A percentile compares a stretch with the other conserved stretches of the same genome.
These are phyloP conservation scores for Centropus bengalensis DNA, from an alignment of 2,113 vertebrate genomes.

Conservation along the genomic window DNA sequence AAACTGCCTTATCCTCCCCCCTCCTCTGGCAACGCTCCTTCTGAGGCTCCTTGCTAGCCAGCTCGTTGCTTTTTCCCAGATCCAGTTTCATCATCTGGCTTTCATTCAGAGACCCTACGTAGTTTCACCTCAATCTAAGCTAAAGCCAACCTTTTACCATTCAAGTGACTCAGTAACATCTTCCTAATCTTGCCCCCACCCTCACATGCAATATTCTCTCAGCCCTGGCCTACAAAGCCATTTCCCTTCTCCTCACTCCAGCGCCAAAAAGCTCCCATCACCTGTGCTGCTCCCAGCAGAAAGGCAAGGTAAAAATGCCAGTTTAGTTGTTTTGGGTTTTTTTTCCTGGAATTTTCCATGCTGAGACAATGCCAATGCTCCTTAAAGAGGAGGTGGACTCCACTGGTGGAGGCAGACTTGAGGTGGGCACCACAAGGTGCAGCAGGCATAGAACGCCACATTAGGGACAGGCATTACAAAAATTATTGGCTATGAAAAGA, in stretches of 20 bases:
- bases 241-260: background rate
- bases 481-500: background rate
- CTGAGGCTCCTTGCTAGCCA: background rate
- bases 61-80: background rate
- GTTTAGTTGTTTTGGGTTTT: background rate
- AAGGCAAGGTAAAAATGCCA: background rate
- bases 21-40: background rate
- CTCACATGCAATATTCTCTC: background rate
- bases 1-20: background rate
- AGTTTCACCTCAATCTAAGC: background rate
- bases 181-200: background rate
- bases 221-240: background rate
- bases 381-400: background rate
- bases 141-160: background rate
- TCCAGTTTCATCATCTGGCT: constrained; percentile 9
- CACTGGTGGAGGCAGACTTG: background rate
- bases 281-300: background rate
- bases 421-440: background rate
- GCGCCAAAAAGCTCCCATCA: constrained; percentile 4
- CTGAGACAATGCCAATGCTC: background rate
- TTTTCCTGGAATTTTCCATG: background rate
- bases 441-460: background rate
- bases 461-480: background rate
- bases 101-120: background rate
- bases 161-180: background rate